Conservation (phyloP, 2,113 vertebrate genomes). For the Corythoichthys intestinalis region DNA sequence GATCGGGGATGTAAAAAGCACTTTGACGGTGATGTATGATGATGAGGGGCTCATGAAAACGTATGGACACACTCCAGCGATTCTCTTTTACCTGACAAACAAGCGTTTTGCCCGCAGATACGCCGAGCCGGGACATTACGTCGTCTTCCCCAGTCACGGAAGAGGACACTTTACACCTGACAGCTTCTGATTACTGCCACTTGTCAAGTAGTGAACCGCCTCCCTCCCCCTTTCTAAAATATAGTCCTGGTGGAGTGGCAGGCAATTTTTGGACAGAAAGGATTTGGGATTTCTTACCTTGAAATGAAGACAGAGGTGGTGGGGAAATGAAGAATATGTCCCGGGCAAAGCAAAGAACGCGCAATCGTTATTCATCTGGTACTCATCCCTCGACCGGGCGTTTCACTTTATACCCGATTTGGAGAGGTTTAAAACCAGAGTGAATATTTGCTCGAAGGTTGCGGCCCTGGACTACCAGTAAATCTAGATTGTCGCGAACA, state of each 20-base stretch:
- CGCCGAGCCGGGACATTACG: conserved; percentile 26
- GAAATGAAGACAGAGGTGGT: conserved; percentile 19
- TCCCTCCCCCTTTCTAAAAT: conserved; percentile 3
- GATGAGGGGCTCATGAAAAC: conserved; percentile 42
- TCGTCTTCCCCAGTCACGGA: conserved; percentile 7
- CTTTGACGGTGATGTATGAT: conserved; percentile 48
- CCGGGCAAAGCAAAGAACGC: conserved; percentile 28
- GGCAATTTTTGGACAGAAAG: conserved; percentile 53
- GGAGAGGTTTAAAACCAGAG: conserved; percentile 10
- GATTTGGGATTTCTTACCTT: conserved; percentile 56
- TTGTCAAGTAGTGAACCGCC: conserved; percentile 43
- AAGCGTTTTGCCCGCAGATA: conserved; percentile 37
- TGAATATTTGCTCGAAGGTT: background rate
- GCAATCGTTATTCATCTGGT: conserved; percentile 47
- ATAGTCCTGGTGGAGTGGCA: conserved; percentile 27
- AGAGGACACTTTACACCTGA: conserved; percentile 53
- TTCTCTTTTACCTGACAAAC: conserved; percentile 48
- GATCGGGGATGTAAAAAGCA: conserved; percentile 30
- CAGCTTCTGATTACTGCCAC: conserved; percentile 61
- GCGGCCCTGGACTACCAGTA: background rate
- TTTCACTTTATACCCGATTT: conserved; percentile 17
- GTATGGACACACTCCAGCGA: conserved; percentile 20
- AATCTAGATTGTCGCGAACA: background rate
- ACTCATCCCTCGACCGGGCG: conserved; percentile 13
- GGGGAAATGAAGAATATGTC: conserved; percentile 27